Base-by-base conservation (phyloP, 2,888 invertebrate species). In the Meandrusa payeni region DNA sequence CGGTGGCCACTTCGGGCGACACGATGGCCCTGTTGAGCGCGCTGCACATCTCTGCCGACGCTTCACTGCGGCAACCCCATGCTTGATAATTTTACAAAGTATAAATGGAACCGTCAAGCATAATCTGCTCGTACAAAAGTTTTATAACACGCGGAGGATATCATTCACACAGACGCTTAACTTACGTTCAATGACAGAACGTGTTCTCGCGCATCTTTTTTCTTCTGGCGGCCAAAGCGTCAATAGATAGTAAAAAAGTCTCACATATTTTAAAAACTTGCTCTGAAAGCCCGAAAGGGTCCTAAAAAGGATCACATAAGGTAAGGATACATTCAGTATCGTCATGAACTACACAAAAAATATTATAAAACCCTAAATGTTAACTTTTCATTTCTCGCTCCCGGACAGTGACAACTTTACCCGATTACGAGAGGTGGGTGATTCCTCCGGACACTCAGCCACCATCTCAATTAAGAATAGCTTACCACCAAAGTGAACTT, bases 1-100 rank as follows among this genome's bases (percentile, higher is more conserved):
- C 74, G 24, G 76, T 50, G 17, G 81, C 61, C 10, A 74, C 58
- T 47, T 76, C 70, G 0, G 79, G 74, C 5, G 83, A 76, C 32
- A 58, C 58, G 26, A 82, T 60, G 20, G 59, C 53, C 39, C 48
- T 59, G 55, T 80, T 74, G 41, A 82, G 75, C 23, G 69, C 57
- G 9, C 67, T 71, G 45, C 43, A 76, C 78, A 80, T 81, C 32
- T 48, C 60, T 17, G n/a, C 23, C 31, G 20, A 39, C 12, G 19
- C 9, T 2, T 48, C 62, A 67, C 63, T 55, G 50, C 50, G 68
- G 73, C 45, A 61, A 38, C 51, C 54, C 47, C 55, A 44, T 33
- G 24, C 27, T 29, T 10, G 13, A 23, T 41, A 51, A 51, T 47
- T 57, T 46, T 17, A 43, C n/a, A 33, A 48, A 46, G 27, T 23